Conservation (phyloP, 2,113 vertebrate species). For the Micronisus gabar region DNA sequence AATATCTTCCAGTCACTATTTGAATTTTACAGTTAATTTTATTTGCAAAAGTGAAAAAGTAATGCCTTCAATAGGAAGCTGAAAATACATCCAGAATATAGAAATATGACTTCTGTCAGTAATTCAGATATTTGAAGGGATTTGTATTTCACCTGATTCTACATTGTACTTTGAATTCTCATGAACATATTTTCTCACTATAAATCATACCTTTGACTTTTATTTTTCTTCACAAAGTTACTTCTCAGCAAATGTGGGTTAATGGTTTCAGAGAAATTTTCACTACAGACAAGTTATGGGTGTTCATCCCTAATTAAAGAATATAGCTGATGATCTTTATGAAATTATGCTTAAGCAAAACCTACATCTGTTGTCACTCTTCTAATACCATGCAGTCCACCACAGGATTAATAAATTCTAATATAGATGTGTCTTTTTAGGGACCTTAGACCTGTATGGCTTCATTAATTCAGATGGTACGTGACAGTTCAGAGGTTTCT, state of each 20-base stretch:
- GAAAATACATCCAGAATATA: background rate
- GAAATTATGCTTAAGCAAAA: slow-evolving; percentile 45
- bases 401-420: slow-evolving; percentile 67
- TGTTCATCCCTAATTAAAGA: background rate
- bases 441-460: slow-evolving; percentile 67
- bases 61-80: background rate
- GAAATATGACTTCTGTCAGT: background rate
- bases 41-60: background rate
- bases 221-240: background rate
- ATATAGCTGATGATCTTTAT: background rate
- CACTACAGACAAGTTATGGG: background rate
- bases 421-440: slow-evolving; percentile 66
- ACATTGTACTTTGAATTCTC: background rate
- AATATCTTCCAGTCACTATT: background rate
- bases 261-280: slow-evolving; percentile 2
- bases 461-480: slow-evolving; percentile 73
- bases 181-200: background rate
- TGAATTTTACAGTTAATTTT: background rate
- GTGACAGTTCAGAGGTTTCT: slow-evolving; percentile 74
- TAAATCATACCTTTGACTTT: background rate
- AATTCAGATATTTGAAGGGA: background rate
- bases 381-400: slow-evolving; percentile 44
- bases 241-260: background rate
- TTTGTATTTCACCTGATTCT: background rate
- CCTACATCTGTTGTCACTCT: slow-evolving; percentile 50